Evolutionary conservation across 2,797 vertebrate genomes (phyloP).

Genomic region (Jordanella pulchra): DNA sequence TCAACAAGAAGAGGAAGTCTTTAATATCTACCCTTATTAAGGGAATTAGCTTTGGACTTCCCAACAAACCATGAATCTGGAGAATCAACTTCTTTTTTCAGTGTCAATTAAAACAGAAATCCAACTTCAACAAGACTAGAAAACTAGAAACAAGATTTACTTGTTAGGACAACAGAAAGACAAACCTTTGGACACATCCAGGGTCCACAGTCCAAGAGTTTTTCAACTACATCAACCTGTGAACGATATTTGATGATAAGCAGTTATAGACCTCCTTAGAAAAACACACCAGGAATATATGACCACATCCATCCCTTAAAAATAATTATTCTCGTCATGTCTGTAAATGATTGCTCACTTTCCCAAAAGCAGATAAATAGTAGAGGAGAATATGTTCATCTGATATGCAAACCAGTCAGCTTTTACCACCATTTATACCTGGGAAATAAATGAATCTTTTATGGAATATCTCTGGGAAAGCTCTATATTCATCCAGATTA

Average conservation of each 20-base stretch:
- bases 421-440: not conserved
- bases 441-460: not conserved
- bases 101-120: not conserved
- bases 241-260: not conserved
- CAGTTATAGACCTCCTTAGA: no score
- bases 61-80: not conserved
- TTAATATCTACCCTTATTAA: conserved; percentile 2
- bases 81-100: not conserved
- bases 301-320: not conserved
- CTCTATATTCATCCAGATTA: not conserved
- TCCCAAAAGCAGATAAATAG: not conserved
- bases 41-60: not conserved
- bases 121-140: no score
- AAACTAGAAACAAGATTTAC: no score
- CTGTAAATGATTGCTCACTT: conserved; percentile 1
- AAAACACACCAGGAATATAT: not conserved
- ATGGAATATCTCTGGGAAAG: not conserved
- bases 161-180: no score
- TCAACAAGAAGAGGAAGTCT: conserved; percentile 15
- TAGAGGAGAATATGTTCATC: not conserved
- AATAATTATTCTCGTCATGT: not conserved
- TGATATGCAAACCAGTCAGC: not conserved
- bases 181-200: no score
- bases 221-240: not conserved
- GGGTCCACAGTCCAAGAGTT: not conserved